Evolutionary conservation across 2,888 invertebrate genomes (phyloP).

Genomic region (Sisyra terminalis): DNA sequence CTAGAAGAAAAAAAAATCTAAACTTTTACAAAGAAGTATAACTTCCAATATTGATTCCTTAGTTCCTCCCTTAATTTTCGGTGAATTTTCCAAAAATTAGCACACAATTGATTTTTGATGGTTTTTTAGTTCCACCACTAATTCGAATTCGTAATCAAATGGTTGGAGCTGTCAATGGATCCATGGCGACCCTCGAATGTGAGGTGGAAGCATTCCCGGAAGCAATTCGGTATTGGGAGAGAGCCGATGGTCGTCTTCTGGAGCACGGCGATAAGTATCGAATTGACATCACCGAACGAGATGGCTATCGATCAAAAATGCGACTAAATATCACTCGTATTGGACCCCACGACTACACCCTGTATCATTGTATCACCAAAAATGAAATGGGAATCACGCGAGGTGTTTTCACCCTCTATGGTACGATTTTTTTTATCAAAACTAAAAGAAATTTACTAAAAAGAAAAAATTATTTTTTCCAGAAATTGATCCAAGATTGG

Average conservation of each 20-base stretch:
- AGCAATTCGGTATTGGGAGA: slow-evolving; percentile 74
- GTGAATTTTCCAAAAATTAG: too few relatives aligned
- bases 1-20: too few relatives aligned
- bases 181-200: slow-evolving; percentile 58
- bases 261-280: slow-evolving; percentile 48
- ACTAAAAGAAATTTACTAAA: not conserved
- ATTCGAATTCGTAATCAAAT: slow-evolving; percentile 63
- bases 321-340: slow-evolving; percentile 57
- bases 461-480: slow-evolving; percentile 9
- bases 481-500: slow-evolving; percentile 32
- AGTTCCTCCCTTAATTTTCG: too few relatives aligned
- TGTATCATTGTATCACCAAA: slow-evolving; percentile 72
- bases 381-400: slow-evolving; percentile 68
- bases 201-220: slow-evolving; percentile 81
- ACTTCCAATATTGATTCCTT: too few relatives aligned
- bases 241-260: slow-evolving; percentile 54
- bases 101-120: too few relatives aligned
- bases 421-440: slow-evolving; percentile 23
- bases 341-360: slow-evolving; percentile 47
- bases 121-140: slow-evolving; percentile 61
- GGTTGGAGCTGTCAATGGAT: slow-evolving; percentile 53
- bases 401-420: slow-evolving; percentile 51
- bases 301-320: slow-evolving; percentile 54
- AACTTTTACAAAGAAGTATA: too few relatives aligned
- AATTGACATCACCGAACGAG: slow-evolving; percentile 35